Evolutionary conservation across 2,888 invertebrate species (phyloP), one percentile per base, ranked within the genome.

Genomic region (Cryptocephalus primarius): DNA sequence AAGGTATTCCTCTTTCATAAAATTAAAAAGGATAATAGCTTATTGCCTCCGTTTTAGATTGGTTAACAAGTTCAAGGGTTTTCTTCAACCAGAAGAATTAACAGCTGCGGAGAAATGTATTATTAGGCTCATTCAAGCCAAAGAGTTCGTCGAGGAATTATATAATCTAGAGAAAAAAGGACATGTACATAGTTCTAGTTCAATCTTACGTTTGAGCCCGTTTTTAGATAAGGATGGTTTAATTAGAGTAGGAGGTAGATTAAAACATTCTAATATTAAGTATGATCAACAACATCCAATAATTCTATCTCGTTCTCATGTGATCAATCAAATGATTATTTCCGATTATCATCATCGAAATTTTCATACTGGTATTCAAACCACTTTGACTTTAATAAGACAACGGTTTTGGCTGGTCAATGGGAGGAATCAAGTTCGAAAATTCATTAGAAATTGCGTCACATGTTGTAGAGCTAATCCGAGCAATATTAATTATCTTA

Each of bases 211-310:
- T n/a, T 38, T 49, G 22, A 44, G 45, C 42, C 52, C 51, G 9
- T 52, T 54, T 45, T 32, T 55, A 8, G 45, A 50, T 36, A 11
- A 48, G 1, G 12, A 39, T 33, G 36, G 34, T 14, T 8, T 51
- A 13, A 31, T 52, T 9, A 33, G 51, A 9, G 51, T 55, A 8
- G 54, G 50, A 4, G 55, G 52, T 13, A 12, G 52, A 36, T 31
- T 54, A 9, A 47, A 43, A n/a, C 39, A 47, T 14, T 41, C 46
- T 14, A n/a, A 32, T 6, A 39, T 44, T 44, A 10, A 13, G 8
- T 41, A 22, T n/a, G 11, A 46, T 33, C 32, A 44, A 33, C 44
- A 47, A 42, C 32, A 40, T 42, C 49, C 44, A 11, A 39, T 32
- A 8, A 36, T 47, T 39, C 34, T 47, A 8, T 43, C 42, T 4